These are phyloP conservation scores for Anadara kagoshimensis DNA, from an alignment of 1,140 invertebrate genomes.

Conservation along the genomic window DNA sequence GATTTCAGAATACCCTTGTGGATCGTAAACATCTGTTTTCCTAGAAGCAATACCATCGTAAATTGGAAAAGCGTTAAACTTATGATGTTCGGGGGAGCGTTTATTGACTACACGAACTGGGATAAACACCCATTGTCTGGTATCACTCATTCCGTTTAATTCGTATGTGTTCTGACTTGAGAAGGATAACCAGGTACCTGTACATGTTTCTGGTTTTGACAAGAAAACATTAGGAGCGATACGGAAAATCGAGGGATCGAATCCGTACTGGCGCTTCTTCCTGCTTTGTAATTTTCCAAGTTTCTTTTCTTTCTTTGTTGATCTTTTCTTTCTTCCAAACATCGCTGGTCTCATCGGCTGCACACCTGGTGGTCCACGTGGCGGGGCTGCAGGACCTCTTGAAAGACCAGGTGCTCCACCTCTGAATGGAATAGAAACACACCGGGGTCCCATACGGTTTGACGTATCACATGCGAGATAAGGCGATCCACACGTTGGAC, in stretches of 20 bases:
- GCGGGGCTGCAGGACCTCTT: not conserved
- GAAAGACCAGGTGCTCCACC: not conserved
- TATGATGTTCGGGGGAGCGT: conserved; percentile 40
- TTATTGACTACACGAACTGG: conserved; percentile 57
- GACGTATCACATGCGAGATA: conserved; percentile 48
- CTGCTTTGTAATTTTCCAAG: not conserved
- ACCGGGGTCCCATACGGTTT: conserved; percentile 25
- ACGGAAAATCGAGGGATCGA: not conserved
- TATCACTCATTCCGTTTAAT: conserved; percentile 54
- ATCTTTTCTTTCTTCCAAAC: conserved; percentile 24
- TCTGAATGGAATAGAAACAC: conserved; percentile 32
- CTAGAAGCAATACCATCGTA: conserved; percentile 43
- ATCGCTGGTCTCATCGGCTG: conserved; percentile 4
- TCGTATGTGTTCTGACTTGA: conserved; percentile 54
- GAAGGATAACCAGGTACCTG: conserved; percentile 19
- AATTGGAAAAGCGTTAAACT: conserved; percentile 48
- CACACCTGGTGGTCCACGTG: not conserved
- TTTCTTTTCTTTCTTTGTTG: conserved; percentile 13
- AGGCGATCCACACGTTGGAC: conserved; percentile 55
- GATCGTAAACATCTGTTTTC: conserved; percentile 49
- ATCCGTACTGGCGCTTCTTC: not conserved
- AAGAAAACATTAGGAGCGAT: not conserved
- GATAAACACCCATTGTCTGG: conserved; percentile 57
- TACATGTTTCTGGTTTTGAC: conserved; percentile 7
- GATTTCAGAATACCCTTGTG: conserved; percentile 37